Evolutionary conservation across 2,888 invertebrate genomes (phyloP), one percentile per base, ranked within the genome.

Genomic region (Lutraria lutraria): DNA sequence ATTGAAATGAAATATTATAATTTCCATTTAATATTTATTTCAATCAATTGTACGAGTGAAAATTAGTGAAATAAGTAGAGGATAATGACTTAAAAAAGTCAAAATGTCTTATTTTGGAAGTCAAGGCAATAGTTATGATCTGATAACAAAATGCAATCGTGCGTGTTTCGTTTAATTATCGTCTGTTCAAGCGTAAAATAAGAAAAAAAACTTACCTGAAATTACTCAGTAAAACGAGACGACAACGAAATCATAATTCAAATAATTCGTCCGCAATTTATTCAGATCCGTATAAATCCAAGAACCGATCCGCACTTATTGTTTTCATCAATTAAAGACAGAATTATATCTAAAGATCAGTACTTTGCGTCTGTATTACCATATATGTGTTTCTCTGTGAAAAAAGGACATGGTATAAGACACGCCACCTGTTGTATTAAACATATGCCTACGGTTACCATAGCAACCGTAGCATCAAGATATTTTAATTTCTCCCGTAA

Each of bases 401-500:
- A 2, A n/a, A 19, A n/a, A 80, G 56, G 76, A 56, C 85, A 80
- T 54, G 25, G 4, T 72, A 84, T 72, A 43, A 76, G 63, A 85
- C 19, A 4, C 29, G 56, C 34, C 85, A 85, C 85, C 85, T 85
- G 85, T 80, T 85, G 52, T 34, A 85, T 54, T 34, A 85, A 85
- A 85, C 79, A 31, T 81, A 81, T 81, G 60, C 80, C 60, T 56
- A 43, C 15, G 21, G 60, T 88, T 63, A 52, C 87, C 80, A 88
- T 88, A 76, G 83, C 52, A 84, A 88, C 87, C 31, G n/a, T 31
- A 63, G 52, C 60, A 85, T 81, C 53, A 29, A 34, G 63, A 34
- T 80, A 88, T 88, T 88, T 87, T 88, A 88, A 88, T 88, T 83
- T 88, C 87, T 56, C 76, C 4, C 83, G 81, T 25, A 76, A 83